Percentiles rank a stretch among this genome's conserved stretches.
Conservation (phyloP, 2,113 vertebrate genomes). For the Odontesthes bonariensis region DNA sequence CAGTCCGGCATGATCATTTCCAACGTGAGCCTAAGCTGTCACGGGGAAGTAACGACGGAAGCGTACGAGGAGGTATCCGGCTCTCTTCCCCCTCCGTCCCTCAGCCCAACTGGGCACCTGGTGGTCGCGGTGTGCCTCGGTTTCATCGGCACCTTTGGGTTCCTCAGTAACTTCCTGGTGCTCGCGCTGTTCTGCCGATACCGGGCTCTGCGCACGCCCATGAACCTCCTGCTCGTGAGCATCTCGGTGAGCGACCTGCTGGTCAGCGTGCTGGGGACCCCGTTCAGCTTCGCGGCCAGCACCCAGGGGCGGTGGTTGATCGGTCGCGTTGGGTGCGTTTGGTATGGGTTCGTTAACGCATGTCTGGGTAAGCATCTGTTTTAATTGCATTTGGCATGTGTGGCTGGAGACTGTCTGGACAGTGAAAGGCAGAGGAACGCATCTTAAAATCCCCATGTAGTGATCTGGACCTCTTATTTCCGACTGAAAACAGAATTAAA, state of each 20-base stretch:
- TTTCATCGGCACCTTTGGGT: slow-evolving; percentile 80
- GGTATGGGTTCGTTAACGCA: slow-evolving; percentile 87
- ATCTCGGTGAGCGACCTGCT: slow-evolving; percentile 85
- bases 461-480: no score
- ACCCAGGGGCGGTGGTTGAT: slow-evolving; percentile 84
- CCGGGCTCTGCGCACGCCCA: slow-evolving; percentile 84
- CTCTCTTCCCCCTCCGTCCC: slow-evolving; percentile 44
- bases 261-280: slow-evolving; percentile 82
- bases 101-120: slow-evolving; percentile 81
- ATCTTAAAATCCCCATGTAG: no score
- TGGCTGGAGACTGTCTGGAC: not conserved
- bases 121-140: slow-evolving; percentile 83
- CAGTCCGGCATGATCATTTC: slow-evolving; percentile 72
- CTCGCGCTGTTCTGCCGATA: slow-evolving; percentile 83
- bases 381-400: not conserved
- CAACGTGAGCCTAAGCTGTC: slow-evolving; percentile 74
- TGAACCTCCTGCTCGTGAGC: slow-evolving; percentile 86
- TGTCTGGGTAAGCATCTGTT: slow-evolving; percentile 81
- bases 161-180: slow-evolving; percentile 80
- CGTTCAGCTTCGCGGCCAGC: slow-evolving; percentile 86
- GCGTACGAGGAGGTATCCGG: slow-evolving; percentile 49
- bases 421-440: not conserved
- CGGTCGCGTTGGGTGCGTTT: slow-evolving; percentile 83
- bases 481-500: no score
- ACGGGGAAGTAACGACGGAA: slow-evolving; percentile 51